Base-by-base conservation (phyloP, 2,113 vertebrate genomes). In the Asarcornis scutulata region DNA sequence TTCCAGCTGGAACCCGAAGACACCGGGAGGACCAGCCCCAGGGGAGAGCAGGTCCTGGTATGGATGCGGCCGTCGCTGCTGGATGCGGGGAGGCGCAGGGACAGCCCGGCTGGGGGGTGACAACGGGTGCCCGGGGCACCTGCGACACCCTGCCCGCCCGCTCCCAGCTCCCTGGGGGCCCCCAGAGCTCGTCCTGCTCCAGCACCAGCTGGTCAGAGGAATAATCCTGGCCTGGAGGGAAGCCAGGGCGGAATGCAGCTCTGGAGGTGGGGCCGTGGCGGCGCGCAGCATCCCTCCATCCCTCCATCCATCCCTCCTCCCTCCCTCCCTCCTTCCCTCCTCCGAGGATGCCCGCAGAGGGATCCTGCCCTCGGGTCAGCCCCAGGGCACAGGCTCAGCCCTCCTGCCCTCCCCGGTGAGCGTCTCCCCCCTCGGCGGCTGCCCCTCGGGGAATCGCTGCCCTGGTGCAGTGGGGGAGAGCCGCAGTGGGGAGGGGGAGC, bases 241-340 rank as follows among this genome's bases (percentile, higher is more conserved):
- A 88, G 96, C 95, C 94, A 95, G 94, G 95, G 85, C 94, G 76
- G 62, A 89, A 96, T 83, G 96, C 94, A 95, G 95, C 88, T 69
- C 60, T 1, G 7, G 64, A 29, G 40, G 60, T 85, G 86, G 73
- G 82, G 91, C 94, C 66, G 85, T 85, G 91, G 78, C 48, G 91
- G 93, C 83, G 2, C 42, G 88, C 92, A 96, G 86, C 95, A 94
- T 93, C 92, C 23, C 21, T 50, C 48, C 48, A 22, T 50, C 48
- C 48, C 69, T 56, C 55, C 31, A 32, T 56, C 55, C 31, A 32
- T 63, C 38, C 64, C 2, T 25, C 9, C 36, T 6, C 78, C 25
- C 60, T 3, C 1, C 0, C 6, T 42, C 48, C 46, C 2, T 63
- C 34, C 64, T 4, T 25, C 9, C 36, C 6, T 84, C 25, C 66